Base-by-base conservation (phyloP, 2,888 invertebrate genomes). In the Gortyna flavago region DNA sequence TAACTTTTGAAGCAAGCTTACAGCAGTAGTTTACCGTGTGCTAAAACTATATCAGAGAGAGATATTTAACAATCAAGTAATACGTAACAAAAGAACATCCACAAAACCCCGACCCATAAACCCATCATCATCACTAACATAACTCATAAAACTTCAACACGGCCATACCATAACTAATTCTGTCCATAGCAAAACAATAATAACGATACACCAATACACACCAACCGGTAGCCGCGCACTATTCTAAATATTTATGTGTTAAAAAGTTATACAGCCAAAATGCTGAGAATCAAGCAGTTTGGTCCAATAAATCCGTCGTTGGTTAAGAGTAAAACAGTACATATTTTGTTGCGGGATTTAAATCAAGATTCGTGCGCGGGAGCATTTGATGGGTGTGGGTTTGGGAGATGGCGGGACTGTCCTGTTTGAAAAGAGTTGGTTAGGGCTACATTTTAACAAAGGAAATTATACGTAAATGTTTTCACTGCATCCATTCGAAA, bases 221-320 rank as follows among this genome's bases (percentile, higher is more conserved):
- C n/a, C 54, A 71, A 44, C 69, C 70, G 72, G 78, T 68, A 72
- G 62, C 80, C 74, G 66, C 73, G 51, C 71, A 73, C 72, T 81
- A 83, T 86, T 85, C 88, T 93, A 95, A 95, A 95, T 94, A 94
- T 95, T 95, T 94, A 91, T 90, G 88, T 90, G 91, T 92, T 92
- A 91, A 92, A 93, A 92, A 90, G 87, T 90, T 89, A 91, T 91
- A 91, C 89, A 85, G 89, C 82, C 90, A 91, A 92, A 93, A 91
- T 93, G 89, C 89, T 89, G 91, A 92, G 94, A 93, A 93, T 94
- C 93, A 92, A 91, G 91, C 90, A 90, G 93, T 93, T 93, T 91
- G 87, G 86, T 88, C 90, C 85, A 88, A 95, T 96, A 96, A 96
- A 96, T 96, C 96, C 92, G 86, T 96, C 96, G 92, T 81, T 93